Base-by-base conservation (phyloP, 2,888 invertebrate species). In the Tethea ocularis region DNA sequence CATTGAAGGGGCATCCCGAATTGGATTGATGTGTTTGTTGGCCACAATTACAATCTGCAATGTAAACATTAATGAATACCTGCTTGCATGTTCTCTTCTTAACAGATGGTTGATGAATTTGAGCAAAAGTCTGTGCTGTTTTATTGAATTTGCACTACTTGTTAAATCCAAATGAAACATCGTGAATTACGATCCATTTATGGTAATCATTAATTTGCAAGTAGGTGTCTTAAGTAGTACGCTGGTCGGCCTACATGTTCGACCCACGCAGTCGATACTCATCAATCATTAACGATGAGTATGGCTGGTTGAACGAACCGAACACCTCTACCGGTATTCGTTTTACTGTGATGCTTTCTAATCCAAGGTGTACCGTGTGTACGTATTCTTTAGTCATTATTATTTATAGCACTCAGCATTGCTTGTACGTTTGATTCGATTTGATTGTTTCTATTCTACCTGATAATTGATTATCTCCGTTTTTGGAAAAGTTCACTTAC, bases 1-100 rank as follows among this genome's bases (percentile, higher is more conserved):
- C 87, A 89, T 85, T 87, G 86, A 80, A 82, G 83, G 84, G 82
- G 79, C 82, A 78, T 88, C 83, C 84, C 82, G 83, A 88, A 86
- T 87, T 86, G 88, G 84, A 86, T 85, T 82, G 77, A 80, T 80
- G 83, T 81, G 81, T 74, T 76, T 74, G 79, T 83, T 83, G 82
- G 83, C 81, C 80, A 81, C 78, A 75, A 79, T 77, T 79, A 71
- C 80, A 77, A 71, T 68, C 70, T 74, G 68, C 69, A 78, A 76
- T 82, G 80, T 77, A 84, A 83, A 85, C 78, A 83, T 82, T 76
- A 80, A 82, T 83, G 77, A 75, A 73, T 74, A 67, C 55, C 59
- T 67, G 66, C 70, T 61, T 61, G 36, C 41, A 57, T 24, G 56
- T 29, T 29, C 29, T 26, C 53, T 29, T 53, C 53, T 60, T 54